phyloP scores from a whole-genome alignment of 1,140 invertebrate species.

The Yoshiicerus persimilis region DNA sequence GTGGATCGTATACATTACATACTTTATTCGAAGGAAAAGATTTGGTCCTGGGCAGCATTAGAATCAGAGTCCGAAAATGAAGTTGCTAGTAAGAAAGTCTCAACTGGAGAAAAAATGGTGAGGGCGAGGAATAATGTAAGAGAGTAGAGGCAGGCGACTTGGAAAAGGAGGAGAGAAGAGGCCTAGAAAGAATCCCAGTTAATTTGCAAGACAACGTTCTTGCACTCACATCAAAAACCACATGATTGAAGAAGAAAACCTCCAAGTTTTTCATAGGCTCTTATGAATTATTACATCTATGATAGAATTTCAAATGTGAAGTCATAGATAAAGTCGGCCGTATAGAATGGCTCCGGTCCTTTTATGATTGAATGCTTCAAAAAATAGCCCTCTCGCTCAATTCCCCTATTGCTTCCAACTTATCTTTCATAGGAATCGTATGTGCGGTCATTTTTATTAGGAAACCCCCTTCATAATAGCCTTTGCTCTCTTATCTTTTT shows the following conservation, averaged over 20 bases:
- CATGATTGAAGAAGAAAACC: conserved; percentile 19
- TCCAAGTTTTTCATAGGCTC: conserved; percentile 35
- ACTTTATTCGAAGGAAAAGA: too few species aligned
- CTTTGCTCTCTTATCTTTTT: conserved; percentile 47
- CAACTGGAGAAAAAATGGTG: neutral
- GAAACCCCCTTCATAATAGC: conserved; percentile 47
- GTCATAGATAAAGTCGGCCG: conserved; percentile 44
- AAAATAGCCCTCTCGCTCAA: conserved; percentile 41
- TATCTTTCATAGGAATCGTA: conserved; percentile 33
- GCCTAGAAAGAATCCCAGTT: neutral
- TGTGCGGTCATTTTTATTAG: conserved; percentile 49
- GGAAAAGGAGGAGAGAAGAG: neutral
- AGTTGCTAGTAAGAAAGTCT: too few species aligned
- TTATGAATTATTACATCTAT: conserved; percentile 49
- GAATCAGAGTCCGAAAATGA: too few species aligned
- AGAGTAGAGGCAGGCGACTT: too few species aligned
- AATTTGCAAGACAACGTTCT: conserved; percentile 5
- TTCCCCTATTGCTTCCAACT: conserved; percentile 36
- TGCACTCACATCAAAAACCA: conserved; percentile 9
- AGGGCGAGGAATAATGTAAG: neutral
- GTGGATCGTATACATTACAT: neutral
- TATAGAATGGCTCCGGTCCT: conserved; percentile 40
- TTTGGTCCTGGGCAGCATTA: too few species aligned
- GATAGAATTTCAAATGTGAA: conserved; percentile 50
- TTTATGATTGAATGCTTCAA: conserved; percentile 49